A percentile compares a stretch with the other conserved stretches of the same genome.
Evolutionary conservation across 37 sponge, comb jelly and placozoan species (phyloP).

Genomic region (Eunapius fragilis): DNA sequence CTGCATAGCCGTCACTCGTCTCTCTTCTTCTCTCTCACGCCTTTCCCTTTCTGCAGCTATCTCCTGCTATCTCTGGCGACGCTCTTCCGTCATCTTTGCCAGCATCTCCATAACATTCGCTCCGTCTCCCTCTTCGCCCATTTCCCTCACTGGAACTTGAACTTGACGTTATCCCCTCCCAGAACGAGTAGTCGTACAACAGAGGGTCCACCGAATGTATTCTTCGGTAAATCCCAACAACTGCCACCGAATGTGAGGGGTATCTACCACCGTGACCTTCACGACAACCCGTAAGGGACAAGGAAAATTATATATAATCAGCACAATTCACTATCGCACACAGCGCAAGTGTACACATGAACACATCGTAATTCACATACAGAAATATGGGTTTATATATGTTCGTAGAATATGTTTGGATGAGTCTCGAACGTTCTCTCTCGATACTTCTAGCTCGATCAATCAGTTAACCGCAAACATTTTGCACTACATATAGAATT

Average conservation of each 20-base stretch:
- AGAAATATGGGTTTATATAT: not conserved
- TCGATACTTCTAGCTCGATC: not conserved
- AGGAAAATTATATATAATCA: not conserved
- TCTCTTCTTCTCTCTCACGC: not conserved
- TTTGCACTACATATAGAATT: too few relatives aligned
- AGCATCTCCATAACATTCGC: too few relatives aligned
- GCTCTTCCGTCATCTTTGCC: not conserved
- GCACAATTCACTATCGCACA: not conserved
- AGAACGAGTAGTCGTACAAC: not conserved
- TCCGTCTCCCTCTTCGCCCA: not conserved
- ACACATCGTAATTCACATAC: not conserved
- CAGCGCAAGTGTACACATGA: not conserved
- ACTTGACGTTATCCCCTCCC: not conserved
- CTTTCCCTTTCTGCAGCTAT: not conserved
- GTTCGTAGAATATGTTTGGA: not conserved
- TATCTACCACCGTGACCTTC: not conserved
- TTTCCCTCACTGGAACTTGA: not conserved
- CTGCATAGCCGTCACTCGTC: not conserved
- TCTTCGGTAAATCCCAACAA: not conserved
- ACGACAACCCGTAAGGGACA: not conserved
- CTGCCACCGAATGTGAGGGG: not conserved
- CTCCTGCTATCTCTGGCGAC: not conserved
- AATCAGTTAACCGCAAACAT: not conserved
- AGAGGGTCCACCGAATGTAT: not conserved
- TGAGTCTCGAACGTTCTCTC: not conserved